Evolutionary conservation across 2,888 invertebrate species (phyloP), one percentile per base, ranked within the genome.

Genomic region (Quadroppia sp.): DNA sequence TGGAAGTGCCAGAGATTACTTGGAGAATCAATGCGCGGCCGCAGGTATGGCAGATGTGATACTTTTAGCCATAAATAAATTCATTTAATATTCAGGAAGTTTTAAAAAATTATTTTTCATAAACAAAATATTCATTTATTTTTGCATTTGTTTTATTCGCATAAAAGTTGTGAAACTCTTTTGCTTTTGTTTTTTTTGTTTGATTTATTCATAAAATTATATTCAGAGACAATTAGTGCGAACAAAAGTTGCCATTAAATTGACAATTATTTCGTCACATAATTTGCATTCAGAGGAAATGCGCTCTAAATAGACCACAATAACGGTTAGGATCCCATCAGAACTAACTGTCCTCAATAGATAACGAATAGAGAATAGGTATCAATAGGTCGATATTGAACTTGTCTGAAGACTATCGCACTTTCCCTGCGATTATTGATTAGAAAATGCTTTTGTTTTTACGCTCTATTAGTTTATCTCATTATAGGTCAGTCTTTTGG

Each of bases 21-120:
- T 85, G 75, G 85, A 86, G 78, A 86, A 86, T 79, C 85, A 86
- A 79, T 86, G 86, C 77, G 83, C 84, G 28, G 76, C 78, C 23
- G 73, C 79, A 36, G 78, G 79, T 79, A 73, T 72, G 76, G 32
- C n/a, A n/a, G n/a, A 50, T n/a, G 20, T 42, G 15, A n/a, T 30
- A 15, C 15, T 36, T 61, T 17, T 71, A 32, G 13, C 20, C 64
- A 20, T 25, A 7, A 70, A 70, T 17, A 3, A 42, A 13, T 36
- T 17, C 23, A 23, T 71, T 53, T 3, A 71, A 45, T 50, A 40
- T 9, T 70, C 20, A 45, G 70, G 30, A 64, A 64, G 32, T 64
- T 36, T 64, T 56, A 25, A 2, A 56, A 23, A 56, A 11, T 6
- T 23, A 23, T 23, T 56, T 23, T 23, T 56, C 25, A 13, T 64